Evolutionary conservation across 2,888 invertebrate species (phyloP).

Genomic region (Tipula unca): DNA sequence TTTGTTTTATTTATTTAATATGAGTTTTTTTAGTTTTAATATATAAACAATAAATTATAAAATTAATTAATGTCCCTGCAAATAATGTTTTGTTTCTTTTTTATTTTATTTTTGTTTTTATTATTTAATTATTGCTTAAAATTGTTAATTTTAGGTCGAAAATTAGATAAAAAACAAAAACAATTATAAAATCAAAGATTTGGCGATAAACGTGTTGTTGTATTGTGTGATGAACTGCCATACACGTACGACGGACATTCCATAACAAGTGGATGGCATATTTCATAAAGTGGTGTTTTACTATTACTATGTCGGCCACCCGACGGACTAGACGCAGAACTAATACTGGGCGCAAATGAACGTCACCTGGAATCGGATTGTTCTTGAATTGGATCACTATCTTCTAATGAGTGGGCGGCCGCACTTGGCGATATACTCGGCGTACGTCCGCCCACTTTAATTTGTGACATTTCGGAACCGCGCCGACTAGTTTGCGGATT

Average conservation of each 20-base stretch:
- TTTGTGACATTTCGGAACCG: slow-evolving; percentile 51
- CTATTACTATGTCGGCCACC: slow-evolving; percentile 36
- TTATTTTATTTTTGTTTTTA: not conserved
- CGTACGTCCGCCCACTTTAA: slow-evolving; percentile 44
- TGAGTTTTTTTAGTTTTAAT: not conserved
- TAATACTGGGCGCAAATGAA: slow-evolving; percentile 34
- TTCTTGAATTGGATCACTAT: slow-evolving; percentile 47
- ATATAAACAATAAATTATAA: not conserved
- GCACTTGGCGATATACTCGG: slow-evolving; percentile 49
- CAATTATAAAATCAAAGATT: slow-evolving; percentile 18
- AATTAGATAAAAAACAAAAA: slow-evolving; percentile 17
- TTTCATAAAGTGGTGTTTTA: slow-evolving; percentile 40
- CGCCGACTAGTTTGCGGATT: slow-evolving; percentile 43
- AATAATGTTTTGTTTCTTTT: not conserved
- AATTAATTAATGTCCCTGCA: not conserved
- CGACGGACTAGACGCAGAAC: slow-evolving; percentile 27
- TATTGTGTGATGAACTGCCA: slow-evolving; percentile 14
- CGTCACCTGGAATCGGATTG: slow-evolving; percentile 51
- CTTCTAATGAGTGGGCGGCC: slow-evolving; percentile 47
- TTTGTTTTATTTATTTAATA: not conserved
- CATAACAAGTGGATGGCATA: slow-evolving; percentile 43
- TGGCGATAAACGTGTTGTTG: not conserved
- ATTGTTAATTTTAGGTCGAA: not conserved
- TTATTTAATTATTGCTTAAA: not conserved
- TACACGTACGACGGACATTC: slow-evolving; percentile 35